These are phyloP conservation scores for Mythimna impura DNA, from an alignment of 2,888 invertebrate species.

Conservation along the genomic window DNA sequence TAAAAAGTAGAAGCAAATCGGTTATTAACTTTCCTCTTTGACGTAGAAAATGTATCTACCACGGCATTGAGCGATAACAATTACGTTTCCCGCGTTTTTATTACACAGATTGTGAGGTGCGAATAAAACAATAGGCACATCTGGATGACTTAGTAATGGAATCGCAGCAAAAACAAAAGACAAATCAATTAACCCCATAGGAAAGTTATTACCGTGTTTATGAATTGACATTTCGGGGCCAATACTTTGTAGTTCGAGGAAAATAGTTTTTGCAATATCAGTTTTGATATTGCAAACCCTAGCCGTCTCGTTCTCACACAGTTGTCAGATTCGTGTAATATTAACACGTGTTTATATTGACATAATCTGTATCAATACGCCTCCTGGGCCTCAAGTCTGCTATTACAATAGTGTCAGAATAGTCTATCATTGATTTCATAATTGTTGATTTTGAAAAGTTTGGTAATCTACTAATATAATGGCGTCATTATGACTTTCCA, in stretches of 20 bases:
- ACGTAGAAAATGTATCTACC: constrained; percentile 76
- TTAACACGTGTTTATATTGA: constrained; percentile 18
- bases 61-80: constrained; percentile 75
- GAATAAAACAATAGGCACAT: constrained; percentile 71
- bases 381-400: too few relatives aligned
- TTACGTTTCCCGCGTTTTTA: constrained; percentile 82
- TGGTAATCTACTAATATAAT: too few relatives aligned
- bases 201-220: constrained; percentile 63
- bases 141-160: constrained; percentile 65
- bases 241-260: constrained; percentile 5
- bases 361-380: constrained; percentile 20
- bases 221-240: constrained; percentile 33
- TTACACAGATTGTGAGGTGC: constrained; percentile 65
- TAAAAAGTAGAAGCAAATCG: constrained; percentile 73
- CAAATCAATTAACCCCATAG: constrained; percentile 69
- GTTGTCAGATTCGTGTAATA: neutral
- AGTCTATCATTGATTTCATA: too few relatives aligned
- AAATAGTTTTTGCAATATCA: neutral
- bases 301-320: constrained; percentile 5
- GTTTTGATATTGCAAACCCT: neutral
- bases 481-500: too few relatives aligned
- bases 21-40: constrained; percentile 82
- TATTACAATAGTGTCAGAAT: too few relatives aligned
- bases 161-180: constrained; percentile 66
- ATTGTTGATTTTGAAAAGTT: too few relatives aligned